Conservation (phyloP, 1,140 invertebrate species). For the Chrysomallon squamiferum region DNA sequence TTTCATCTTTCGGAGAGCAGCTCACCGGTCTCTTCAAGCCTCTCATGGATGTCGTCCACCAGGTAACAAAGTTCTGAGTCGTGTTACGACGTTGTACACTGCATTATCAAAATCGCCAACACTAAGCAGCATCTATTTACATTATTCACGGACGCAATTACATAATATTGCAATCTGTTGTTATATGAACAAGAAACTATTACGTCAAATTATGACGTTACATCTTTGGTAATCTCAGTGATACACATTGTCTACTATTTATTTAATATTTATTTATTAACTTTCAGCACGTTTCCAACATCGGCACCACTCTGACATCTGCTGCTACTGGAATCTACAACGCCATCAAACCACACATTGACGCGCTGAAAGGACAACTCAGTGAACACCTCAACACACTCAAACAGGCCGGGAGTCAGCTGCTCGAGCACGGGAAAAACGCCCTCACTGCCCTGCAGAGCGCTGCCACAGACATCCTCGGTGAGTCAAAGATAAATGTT, state of each 20-base stretch:
- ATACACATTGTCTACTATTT: too few species aligned
- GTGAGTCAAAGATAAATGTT: background rate
- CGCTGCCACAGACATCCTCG: background rate
- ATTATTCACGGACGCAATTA: background rate
- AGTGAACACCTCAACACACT: background rate
- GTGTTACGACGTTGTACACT: background rate
- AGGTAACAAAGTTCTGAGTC: conserved; percentile 2
- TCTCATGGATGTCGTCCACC: background rate
- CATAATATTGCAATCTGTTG: too few species aligned
- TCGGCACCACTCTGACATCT: background rate
- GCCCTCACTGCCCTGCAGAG: background rate
- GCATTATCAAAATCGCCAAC: background rate
- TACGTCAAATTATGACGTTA: too few species aligned
- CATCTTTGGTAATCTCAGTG: too few species aligned
- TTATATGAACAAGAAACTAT: too few species aligned
- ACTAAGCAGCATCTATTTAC: background rate
- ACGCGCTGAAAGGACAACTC: background rate
- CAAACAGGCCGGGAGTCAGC: background rate
- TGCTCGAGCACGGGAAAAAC: background rate
- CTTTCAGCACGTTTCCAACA: conserved; percentile 6
- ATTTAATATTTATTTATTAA: too few species aligned
- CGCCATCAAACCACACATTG: conserved; percentile 5
- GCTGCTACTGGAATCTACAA: background rate
- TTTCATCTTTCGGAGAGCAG: background rate
- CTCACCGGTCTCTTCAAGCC: conserved; percentile 2